Percentiles rank a stretch among this genome's conserved stretches.
These are phyloP conservation scores for Lepilemur septentrionalis DNA, from an alignment of 2,797 vertebrate genomes.

Conservation along the genomic window DNA sequence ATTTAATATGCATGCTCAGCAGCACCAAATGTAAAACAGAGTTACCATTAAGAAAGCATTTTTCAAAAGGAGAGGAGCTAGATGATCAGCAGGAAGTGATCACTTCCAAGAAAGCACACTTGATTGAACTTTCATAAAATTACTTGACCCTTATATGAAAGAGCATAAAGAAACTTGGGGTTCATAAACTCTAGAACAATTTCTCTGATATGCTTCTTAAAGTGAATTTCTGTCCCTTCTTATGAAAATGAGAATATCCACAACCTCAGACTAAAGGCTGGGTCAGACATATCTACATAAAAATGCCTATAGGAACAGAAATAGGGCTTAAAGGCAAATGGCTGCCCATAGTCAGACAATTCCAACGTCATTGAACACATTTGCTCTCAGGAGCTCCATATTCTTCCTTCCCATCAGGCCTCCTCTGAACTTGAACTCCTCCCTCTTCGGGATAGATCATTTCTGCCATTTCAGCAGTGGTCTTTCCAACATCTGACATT, in stretches of 20 bases:
- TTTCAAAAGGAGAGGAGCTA: conserved; percentile 29
- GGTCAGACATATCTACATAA: background rate
- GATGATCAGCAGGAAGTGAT: background rate
- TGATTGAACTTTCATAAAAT: background rate
- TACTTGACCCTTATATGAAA: background rate
- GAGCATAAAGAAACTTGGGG: background rate
- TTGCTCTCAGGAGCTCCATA: background rate
- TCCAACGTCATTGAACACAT: background rate
- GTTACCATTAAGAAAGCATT: background rate
- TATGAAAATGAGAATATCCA: background rate
- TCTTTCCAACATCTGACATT: background rate
- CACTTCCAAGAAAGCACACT: background rate
- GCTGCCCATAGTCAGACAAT: background rate
- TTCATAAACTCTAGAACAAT: background rate
- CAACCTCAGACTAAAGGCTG: background rate
- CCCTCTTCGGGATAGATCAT: background rate
- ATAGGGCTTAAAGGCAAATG: background rate
- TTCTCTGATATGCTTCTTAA: background rate
- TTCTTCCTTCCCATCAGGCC: background rate
- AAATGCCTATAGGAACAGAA: background rate
- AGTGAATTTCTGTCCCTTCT: background rate
- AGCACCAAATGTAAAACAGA: background rate
- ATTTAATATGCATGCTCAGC: background rate
- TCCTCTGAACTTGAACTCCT: background rate
- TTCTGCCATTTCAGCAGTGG: background rate